Evolutionary conservation across 2,113 vertebrate genomes (phyloP), one percentile per base, ranked within the genome.

Genomic region (Strix aluco): DNA sequence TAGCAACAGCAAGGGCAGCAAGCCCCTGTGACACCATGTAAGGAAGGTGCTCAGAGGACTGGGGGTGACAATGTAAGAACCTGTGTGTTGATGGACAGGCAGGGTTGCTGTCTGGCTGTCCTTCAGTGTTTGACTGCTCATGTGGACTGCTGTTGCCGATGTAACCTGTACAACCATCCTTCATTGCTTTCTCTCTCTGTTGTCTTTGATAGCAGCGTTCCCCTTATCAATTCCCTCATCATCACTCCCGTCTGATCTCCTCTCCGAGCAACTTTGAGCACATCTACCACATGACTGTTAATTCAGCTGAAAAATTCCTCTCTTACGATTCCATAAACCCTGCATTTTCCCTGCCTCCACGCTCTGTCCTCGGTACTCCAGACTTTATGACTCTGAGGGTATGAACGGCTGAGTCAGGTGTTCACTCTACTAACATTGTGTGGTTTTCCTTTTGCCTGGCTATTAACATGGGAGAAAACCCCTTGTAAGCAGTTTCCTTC

Each of bases 211-310:
- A 99, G 99, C 98, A 98, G 52, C 97, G 97, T 93, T 98, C 98
- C 97, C 98, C 98, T 97, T 98, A 97, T 34, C 98, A 98, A 83
- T 97, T 97, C 98, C 98, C 98, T 97, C 98, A 97, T 96, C 98
- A 98, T 91, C 98, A 97, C 95, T 98, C 98, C 96, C 61, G 96
- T 93, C 98, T 98, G 98, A 98, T 99, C 98, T 99, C 98, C 97
- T 98, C 98, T 97, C 98, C 98, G 91, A 98, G 98, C 98, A 98
- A 98, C 98, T 99, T 99, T 97, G 98, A 99, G 97, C 98, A 99
- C 98, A 98, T 99, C 98, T 99, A 98, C 98, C 98, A 99, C 97
- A 99, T 99, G 99, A 99, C 98, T 96, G 98, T 98, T 98, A 98
- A 98, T 97, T 99, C 98, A 97, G 98, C 99, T 47, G 98, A 98